These are phyloP conservation scores for Hormiphora californensis DNA, from an alignment of 37 sponge, comb jelly and placozoan species.

Conservation along the genomic window DNA sequence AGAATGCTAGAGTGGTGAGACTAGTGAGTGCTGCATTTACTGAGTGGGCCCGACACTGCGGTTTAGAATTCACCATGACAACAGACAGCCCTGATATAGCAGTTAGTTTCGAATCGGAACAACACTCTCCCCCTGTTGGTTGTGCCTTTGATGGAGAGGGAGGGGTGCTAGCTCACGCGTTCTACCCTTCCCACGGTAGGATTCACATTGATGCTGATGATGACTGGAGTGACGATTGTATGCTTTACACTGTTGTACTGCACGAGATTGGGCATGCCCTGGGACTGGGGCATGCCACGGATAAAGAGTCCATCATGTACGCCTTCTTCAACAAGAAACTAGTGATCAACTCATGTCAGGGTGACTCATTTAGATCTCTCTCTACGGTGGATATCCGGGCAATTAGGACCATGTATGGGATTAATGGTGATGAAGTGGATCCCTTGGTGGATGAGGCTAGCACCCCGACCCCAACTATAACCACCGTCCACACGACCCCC, in stretches of 20 bases:
- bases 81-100: neutral
- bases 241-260: slow-evolving; percentile 2
- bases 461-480: neutral
- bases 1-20: neutral
- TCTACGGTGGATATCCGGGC: neutral
- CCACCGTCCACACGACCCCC: neutral
- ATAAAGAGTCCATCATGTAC: slow-evolving; percentile 16
- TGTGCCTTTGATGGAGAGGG: slow-evolving; percentile 31
- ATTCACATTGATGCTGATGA: slow-evolving; percentile 33
- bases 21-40: neutral
- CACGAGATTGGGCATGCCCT: slow-evolving; percentile 50
- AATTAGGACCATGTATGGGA: neutral
- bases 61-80: neutral
- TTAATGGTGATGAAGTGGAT: neutral
- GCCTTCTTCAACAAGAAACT: slow-evolving; percentile 24
- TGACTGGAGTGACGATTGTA: neutral
- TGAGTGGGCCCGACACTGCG: neutral
- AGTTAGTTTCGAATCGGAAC: neutral
- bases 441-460: neutral
- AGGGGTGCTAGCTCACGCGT: slow-evolving; percentile 36
- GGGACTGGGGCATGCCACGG: slow-evolving; percentile 12
- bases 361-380: neutral
- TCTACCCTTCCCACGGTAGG: slow-evolving; percentile 11
- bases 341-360: neutral
- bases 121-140: neutral